Conservation (phyloP, 2,888 invertebrate species). For the Tenthredo amoena region DNA sequence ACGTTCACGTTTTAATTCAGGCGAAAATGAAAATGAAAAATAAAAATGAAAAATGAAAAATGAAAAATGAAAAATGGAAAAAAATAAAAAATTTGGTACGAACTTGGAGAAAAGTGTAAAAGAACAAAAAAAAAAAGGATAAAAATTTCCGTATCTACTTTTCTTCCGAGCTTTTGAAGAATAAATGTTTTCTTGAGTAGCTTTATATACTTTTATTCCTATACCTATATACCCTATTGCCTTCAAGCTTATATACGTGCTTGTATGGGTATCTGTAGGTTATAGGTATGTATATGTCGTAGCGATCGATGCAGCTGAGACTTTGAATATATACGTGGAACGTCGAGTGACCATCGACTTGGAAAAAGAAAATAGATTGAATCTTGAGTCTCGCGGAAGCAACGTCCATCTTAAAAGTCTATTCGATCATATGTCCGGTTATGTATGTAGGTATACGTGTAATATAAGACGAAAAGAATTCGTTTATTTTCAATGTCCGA, state of each 20-base stretch:
- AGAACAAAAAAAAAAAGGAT: neutral
- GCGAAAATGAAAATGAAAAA: neutral
- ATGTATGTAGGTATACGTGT: neutral
- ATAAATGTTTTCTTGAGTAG: slow-evolving; percentile 8
- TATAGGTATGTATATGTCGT: neutral
- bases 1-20: neutral
- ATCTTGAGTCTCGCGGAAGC: neutral
- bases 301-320: slow-evolving; percentile 27
- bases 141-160: neutral
- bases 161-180: neutral
- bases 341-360: slow-evolving; percentile 30
- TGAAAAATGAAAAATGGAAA: neutral
- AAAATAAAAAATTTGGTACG: neutral
- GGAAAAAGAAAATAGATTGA: slow-evolving; percentile 30
- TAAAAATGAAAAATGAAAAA: neutral
- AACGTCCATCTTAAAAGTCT: neutral
- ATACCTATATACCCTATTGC: neutral
- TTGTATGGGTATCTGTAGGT: neutral
- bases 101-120: no score
- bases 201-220: neutral
- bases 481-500: neutral
- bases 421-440: neutral
- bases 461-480: neutral
- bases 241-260: neutral
- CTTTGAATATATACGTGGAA: slow-evolving; percentile 22